Evolutionary conservation across 2,888 invertebrate species (phyloP), one percentile per base, ranked within the genome.

Genomic region (Cabera pusaria): DNA sequence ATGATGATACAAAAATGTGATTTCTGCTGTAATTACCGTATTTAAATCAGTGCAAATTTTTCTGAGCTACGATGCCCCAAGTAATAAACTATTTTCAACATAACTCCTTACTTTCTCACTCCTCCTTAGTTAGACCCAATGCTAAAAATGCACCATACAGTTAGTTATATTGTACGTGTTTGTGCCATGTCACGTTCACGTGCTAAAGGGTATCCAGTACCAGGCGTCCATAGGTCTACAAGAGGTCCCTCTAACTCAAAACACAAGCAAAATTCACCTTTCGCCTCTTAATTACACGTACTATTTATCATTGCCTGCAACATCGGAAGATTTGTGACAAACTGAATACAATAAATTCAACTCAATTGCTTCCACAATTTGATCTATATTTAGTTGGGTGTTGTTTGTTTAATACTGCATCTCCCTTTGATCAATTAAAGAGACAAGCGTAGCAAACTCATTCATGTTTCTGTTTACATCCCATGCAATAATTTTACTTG

Each of bases 121-220:
- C n/a, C n/a, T n/a, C n/a, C n/a, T n/a, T n/a, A n/a, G n/a, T n/a
- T n/a, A n/a, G n/a, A n/a, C n/a, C n/a, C n/a, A n/a, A n/a, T n/a
- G n/a, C n/a, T n/a, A n/a, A n/a, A n/a, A n/a, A n/a, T n/a, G n/a
- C n/a, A n/a, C n/a, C n/a, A n/a, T n/a, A n/a, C n/a, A n/a, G n/a
- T n/a, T n/a, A n/a, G n/a, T n/a, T n/a, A n/a, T n/a, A n/a, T n/a
- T n/a, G n/a, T n/a, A n/a, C n/a, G n/a, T n/a, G n/a, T n/a, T n/a
- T n/a, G n/a, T n/a, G 14, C 14, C 14, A 14, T 14, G 19, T 2
- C 24, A 50, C 36, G 49, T 35, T n/a, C 40, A 43, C 42, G 42
- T 43, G 40, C 22, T 24, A 27, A 10, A 34, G 24, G 32, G 37
- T 37, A 43, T 26, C 21, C n/a, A 6, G 31, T 44, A 49, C 49